phyloP scores from a whole-genome alignment of 2,888 invertebrate species.

The Polydrusus pterygomalis region DNA sequence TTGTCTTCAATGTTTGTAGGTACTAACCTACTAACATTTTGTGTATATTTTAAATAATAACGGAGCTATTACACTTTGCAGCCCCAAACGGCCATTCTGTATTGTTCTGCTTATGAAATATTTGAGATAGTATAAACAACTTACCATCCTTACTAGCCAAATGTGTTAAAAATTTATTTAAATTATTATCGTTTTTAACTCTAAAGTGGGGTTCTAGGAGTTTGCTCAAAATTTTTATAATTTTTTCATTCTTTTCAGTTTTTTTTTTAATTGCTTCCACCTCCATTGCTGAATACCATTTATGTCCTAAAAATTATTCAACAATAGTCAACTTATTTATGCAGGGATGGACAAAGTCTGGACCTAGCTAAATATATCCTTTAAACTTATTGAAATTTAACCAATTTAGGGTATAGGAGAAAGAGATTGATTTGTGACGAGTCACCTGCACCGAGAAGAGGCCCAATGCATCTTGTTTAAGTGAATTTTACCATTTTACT shows the following conservation, averaged over 20 bases:
- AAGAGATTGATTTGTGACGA: too few species aligned
- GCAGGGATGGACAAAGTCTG: neutral
- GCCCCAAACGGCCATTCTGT: too few species aligned
- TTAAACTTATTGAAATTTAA: neutral
- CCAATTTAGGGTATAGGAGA: too few species aligned
- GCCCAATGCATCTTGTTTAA: too few species aligned
- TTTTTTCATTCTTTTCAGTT: constrained; percentile 70
- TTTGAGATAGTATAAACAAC: neutral
- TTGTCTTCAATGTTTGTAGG: too few species aligned
- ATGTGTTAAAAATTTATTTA: constrained; percentile 79
- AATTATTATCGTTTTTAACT: constrained; percentile 78
- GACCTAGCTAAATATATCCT: neutral
- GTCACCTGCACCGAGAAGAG: too few species aligned
- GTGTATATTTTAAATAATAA: too few species aligned
- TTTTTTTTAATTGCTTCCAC: neutral
- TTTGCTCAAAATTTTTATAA: constrained; percentile 76
- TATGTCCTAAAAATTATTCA: neutral
- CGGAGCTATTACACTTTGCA: too few species aligned
- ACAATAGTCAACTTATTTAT: neutral
- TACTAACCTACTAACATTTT: too few species aligned
- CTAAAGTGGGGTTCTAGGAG: constrained; percentile 77
- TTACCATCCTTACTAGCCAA: constrained; percentile 70
- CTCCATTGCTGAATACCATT: constrained; percentile 22
- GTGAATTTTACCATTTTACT: too few species aligned
- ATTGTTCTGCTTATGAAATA: neutral